Evolutionary conservation across 2,888 invertebrate species (phyloP).

Genomic region (Sphaerophoria taeniata): DNA sequence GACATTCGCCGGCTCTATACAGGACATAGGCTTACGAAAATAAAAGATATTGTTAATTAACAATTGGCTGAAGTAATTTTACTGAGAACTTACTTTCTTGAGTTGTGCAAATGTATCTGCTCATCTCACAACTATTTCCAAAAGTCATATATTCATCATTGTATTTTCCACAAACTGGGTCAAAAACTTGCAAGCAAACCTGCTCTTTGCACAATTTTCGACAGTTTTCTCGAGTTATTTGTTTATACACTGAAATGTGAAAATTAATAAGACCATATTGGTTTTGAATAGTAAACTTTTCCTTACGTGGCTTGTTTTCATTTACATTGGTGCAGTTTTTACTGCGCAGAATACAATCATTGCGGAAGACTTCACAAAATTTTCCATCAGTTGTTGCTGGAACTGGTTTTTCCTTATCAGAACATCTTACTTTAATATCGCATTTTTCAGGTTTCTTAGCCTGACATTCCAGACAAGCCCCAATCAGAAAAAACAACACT

Average conservation of each 20-base stretch:
- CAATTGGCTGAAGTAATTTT: neutral
- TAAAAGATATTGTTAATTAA: neutral
- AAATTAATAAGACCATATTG: neutral
- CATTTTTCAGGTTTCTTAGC: neutral
- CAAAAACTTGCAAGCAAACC: neutral
- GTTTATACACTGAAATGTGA: neutral
- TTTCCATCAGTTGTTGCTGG: conserved; percentile 58
- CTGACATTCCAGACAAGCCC: neutral
- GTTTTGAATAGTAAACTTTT: neutral
- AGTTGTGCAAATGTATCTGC: conserved; percentile 5
- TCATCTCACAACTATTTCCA: conserved; percentile 8
- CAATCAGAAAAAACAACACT: neutral
- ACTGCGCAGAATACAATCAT: conserved; percentile 62
- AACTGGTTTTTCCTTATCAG: conserved; percentile 10
- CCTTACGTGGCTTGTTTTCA: conserved; percentile 27
- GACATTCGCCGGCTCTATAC: neutral
- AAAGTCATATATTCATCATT: neutral
- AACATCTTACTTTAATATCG: conserved; percentile 24
- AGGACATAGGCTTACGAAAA: neutral
- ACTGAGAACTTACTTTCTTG: conserved; percentile 12
- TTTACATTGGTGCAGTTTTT: conserved; percentile 64
- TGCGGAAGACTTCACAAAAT: conserved; percentile 67
- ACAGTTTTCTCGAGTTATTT: neutral
- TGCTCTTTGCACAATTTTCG: neutral
- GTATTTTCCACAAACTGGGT: conserved; percentile 1